Evolutionary conservation across 2,113 vertebrate genomes (phyloP).

Genomic region (Rutilus rutilus): DNA sequence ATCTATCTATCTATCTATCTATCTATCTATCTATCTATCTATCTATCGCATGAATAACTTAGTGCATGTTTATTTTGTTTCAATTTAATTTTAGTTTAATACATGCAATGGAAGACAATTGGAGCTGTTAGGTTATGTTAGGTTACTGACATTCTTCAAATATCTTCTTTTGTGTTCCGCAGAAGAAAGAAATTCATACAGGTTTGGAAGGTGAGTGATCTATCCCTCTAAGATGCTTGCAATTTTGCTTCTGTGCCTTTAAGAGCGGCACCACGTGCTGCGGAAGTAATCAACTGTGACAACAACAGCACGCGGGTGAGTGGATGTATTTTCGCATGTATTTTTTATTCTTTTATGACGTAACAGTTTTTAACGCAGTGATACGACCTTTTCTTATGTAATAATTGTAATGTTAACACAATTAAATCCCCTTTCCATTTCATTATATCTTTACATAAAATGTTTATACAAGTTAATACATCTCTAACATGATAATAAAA

Average conservation of each 20-base stretch:
- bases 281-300: background rate
- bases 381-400: background rate
- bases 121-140: too few species aligned
- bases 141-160: too few species aligned
- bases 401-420: background rate
- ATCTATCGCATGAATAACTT: too few species aligned
- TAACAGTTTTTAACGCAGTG: background rate
- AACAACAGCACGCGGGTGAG: conserved; percentile 2
- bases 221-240: too few species aligned
- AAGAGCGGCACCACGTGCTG: background rate
- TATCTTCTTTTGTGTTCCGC: too few species aligned
- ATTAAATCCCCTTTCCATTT: background rate
- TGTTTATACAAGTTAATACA: background rate
- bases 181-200: too few species aligned
- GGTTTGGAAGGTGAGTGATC: too few species aligned
- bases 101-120: background rate
- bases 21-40: too few species aligned
- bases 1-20: background rate
- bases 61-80: background rate
- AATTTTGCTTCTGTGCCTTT: conserved; percentile 2
- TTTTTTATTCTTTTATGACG: background rate
- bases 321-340: background rate
- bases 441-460: background rate
- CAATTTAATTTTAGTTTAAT: background rate
- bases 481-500: background rate